These are phyloP conservation scores for Cryptotis parvus DNA, from an alignment of 2,113 vertebrate species.

Conservation along the genomic window DNA sequence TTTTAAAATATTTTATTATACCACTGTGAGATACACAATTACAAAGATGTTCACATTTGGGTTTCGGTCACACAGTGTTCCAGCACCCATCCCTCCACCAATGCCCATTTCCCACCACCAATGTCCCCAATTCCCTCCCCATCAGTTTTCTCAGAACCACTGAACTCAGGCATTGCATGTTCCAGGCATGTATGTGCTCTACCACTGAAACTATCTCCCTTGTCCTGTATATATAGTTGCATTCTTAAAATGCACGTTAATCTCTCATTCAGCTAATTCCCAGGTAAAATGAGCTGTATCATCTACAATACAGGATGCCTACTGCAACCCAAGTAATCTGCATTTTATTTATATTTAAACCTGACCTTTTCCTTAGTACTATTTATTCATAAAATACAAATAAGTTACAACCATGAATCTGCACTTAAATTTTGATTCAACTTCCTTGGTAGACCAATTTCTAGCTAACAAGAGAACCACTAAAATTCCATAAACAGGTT, in stretches of 20 bases:
- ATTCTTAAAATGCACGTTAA: not conserved
- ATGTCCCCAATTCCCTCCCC: too few species aligned
- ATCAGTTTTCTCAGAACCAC: too few species aligned
- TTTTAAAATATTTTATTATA: too few species aligned
- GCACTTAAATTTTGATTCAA: not conserved
- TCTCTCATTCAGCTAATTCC: not conserved
- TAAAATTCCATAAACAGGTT: constrained; percentile 5
- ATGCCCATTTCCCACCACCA: too few species aligned
- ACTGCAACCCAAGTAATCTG: not conserved
- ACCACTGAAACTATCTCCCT: too few species aligned
- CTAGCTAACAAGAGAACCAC: not conserved
- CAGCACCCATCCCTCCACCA: too few species aligned
- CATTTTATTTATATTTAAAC: not conserved
- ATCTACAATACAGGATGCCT: not conserved
- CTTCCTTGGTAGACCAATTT: not conserved
- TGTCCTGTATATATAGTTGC: not conserved
- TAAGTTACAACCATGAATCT: not conserved
- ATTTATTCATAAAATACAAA: not conserved
- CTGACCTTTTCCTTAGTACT: not conserved
- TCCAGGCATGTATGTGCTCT: too few species aligned
- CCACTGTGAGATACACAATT: too few species aligned
- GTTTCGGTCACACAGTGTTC: too few species aligned
- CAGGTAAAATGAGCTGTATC: not conserved
- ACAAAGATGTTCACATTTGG: too few species aligned
- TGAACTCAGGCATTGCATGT: too few species aligned